Evolutionary conservation across 1,140 invertebrate genomes (phyloP).

Genomic region (Calosoma granatense): DNA sequence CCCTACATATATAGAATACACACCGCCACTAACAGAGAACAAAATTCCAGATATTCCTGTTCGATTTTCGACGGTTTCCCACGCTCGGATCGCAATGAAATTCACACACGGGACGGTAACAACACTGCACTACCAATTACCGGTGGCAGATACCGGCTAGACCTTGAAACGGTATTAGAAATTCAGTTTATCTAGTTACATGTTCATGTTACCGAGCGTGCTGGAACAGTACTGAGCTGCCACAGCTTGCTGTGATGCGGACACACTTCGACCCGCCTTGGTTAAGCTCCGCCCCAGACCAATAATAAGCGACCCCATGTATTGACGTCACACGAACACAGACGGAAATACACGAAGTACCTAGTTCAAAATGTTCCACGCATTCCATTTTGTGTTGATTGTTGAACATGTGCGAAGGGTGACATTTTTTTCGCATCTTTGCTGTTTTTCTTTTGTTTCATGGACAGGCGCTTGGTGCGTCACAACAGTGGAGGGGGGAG

Average conservation of each 20-base stretch:
- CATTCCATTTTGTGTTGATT: constrained; percentile 31
- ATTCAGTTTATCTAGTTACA: constrained; percentile 15
- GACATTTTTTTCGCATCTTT: neutral
- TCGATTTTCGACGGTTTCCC: constrained; percentile 20
- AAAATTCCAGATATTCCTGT: constrained; percentile 24
- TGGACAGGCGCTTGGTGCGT: neutral
- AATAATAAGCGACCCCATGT: constrained; percentile 21
- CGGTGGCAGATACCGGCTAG: constrained; percentile 20
- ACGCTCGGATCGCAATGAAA: constrained; percentile 21
- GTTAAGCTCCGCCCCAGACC: constrained; percentile 28
- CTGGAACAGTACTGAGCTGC: constrained; percentile 19
- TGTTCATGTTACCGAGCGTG: constrained; percentile 21
- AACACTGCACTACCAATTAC: constrained; percentile 14
- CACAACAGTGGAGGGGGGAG: neutral
- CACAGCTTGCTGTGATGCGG: neutral
- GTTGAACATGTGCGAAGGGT: constrained; percentile 18
- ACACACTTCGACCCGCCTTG: constrained; percentile 27
- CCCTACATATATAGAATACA: constrained; percentile 31
- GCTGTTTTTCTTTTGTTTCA: neutral
- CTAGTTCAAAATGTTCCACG: constrained; percentile 16
- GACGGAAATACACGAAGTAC: constrained; percentile 19
- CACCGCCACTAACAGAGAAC: constrained; percentile 24
- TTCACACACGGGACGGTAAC: constrained; percentile 18
- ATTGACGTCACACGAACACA: constrained; percentile 28
- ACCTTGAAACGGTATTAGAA: constrained; percentile 23